Conservation (phyloP, 2,797 vertebrate genomes). For the Micromesistius poutassou region DNA sequence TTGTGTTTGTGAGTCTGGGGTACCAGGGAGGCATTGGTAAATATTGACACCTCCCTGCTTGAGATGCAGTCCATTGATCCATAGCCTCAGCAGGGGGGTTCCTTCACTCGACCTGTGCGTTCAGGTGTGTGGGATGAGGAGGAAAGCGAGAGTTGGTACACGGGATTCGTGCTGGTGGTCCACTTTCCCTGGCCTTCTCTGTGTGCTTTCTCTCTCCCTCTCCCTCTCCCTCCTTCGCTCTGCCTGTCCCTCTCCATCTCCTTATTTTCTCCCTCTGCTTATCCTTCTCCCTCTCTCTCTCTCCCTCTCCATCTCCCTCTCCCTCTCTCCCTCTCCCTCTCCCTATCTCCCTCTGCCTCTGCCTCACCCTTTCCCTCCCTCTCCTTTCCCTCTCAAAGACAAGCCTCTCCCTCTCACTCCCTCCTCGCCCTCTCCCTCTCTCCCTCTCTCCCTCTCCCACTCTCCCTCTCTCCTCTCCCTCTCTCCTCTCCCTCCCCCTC, state of each 20-base stretch:
- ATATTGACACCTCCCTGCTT: slow-evolving; percentile 69
- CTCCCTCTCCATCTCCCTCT: too few relatives aligned
- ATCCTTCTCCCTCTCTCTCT: too few relatives aligned
- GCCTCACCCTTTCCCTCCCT: background rate
- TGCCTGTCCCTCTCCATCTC: too few relatives aligned
- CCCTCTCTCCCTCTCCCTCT: too few relatives aligned
- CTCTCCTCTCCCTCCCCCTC: too few relatives aligned
- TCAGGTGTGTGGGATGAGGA: slow-evolving; percentile 66
- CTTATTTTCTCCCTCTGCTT: too few relatives aligned
- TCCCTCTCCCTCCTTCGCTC: background rate
- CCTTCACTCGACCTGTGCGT: slow-evolving; percentile 72
- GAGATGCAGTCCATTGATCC: slow-evolving; percentile 64
- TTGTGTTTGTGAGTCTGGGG: slow-evolving; percentile 48
- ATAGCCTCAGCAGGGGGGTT: slow-evolving; percentile 17
- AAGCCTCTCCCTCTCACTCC: too few relatives aligned
- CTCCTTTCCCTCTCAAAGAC: too few relatives aligned
- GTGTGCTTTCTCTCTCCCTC: background rate
- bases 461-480: too few relatives aligned
- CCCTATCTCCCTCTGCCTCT: slow-evolving; percentile 31
- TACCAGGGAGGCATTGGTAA: slow-evolving; percentile 72
- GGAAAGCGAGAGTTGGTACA: slow-evolving; percentile 53
- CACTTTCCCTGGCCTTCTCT: slow-evolving; percentile 39
- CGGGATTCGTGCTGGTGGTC: slow-evolving; percentile 57
- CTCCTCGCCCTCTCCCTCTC: too few relatives aligned
- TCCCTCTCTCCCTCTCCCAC: too few relatives aligned